A percentile compares a stretch with the other conserved stretches of the same genome.
Conservation (phyloP, 2,113 vertebrate genomes). For the Oreamnos americanus region DNA sequence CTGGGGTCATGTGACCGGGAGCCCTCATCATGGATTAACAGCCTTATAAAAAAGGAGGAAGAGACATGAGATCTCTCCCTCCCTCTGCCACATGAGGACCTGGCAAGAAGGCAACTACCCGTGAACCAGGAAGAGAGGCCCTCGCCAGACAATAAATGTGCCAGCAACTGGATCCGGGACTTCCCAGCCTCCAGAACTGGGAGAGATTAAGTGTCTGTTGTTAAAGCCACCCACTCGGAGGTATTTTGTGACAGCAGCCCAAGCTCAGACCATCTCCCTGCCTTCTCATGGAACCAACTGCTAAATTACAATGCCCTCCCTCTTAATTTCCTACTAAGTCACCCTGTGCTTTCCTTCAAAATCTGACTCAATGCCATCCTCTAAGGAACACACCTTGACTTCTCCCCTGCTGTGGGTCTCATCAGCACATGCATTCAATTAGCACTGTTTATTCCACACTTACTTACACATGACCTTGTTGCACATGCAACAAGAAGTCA, state of each 20-base stretch:
- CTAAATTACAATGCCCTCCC: not conserved
- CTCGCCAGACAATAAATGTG: not conserved
- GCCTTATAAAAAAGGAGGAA: not conserved
- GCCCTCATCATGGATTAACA: not conserved
- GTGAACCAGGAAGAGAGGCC: not conserved
- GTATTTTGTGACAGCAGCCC: not conserved
- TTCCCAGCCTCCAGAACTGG: not conserved
- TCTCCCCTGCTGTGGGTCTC: not conserved
- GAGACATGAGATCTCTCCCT: not conserved
- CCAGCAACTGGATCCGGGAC: not conserved
- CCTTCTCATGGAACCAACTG: not conserved
- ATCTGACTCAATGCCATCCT: not conserved
- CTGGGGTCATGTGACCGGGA: not conserved
- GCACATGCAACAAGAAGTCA: not conserved
- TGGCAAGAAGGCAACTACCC: not conserved
- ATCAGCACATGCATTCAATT: not conserved
- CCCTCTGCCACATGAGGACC: not conserved
- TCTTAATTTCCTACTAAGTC: not conserved
- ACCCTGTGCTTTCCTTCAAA: not conserved
- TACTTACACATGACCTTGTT: not conserved
- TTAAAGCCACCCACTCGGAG: not conserved
- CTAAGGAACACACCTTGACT: not conserved
- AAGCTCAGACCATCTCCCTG: not conserved
- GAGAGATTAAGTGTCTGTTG: not conserved
- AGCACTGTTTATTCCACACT: not conserved